phyloP scores from a whole-genome alignment of 2,888 invertebrate genomes.

The Ganaspis brasiliensis region DNA sequence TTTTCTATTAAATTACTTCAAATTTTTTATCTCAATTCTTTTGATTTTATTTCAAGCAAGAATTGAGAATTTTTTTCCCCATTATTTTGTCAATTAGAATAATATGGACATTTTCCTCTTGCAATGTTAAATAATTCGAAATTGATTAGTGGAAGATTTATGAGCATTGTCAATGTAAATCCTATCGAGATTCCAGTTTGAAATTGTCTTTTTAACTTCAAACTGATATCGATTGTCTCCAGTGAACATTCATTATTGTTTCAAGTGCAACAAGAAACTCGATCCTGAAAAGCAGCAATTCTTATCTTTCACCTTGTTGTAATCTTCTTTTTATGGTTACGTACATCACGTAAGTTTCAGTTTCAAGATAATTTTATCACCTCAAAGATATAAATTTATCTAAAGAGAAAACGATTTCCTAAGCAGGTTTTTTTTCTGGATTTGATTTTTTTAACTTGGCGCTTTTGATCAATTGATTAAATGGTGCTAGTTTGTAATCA shows the following conservation, averaged over 20 bases:
- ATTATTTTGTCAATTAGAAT: neutral
- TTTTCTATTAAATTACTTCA: neutral
- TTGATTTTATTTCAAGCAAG: neutral
- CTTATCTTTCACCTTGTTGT: constrained; percentile 26
- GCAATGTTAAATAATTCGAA: neutral
- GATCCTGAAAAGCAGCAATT: constrained; percentile 19
- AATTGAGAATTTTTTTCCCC: neutral
- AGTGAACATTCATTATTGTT: constrained; percentile 37
- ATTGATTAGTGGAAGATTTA: constrained; percentile 14
- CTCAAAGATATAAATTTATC: neutral
- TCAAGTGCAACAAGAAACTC: constrained; percentile 26
- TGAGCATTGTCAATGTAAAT: neutral
- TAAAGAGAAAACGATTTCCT: neutral
- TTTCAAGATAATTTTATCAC: constrained; percentile 7
- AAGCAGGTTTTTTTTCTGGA: neutral
- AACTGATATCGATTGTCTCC: constrained; percentile 22
- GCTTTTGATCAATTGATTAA: neutral
- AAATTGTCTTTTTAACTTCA: neutral
- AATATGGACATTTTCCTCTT: neutral
- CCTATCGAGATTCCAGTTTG: neutral
- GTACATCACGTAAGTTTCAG: constrained; percentile 21
- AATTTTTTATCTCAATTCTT: neutral
- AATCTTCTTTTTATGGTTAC: constrained; percentile 16
- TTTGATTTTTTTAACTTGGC: neutral
- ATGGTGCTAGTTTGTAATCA: constrained; percentile 2